phyloP scores from a whole-genome alignment of 2,888 invertebrate genomes.

The Drosophila lacicola region DNA sequence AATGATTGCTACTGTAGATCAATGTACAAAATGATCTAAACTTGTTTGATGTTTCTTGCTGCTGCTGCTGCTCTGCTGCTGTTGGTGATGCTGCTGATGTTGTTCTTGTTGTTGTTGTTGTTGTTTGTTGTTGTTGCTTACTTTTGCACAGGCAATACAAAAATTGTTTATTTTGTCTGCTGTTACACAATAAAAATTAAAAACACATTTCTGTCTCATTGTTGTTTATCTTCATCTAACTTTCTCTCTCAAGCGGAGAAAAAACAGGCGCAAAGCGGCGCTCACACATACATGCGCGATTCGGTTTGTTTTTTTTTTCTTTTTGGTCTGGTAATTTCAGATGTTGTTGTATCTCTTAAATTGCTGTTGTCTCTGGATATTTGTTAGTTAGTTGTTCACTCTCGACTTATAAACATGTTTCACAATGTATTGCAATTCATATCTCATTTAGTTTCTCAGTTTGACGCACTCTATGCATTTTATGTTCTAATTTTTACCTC shows the following conservation, averaged over 20 bases:
- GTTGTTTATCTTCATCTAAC: slow-evolving; percentile 30
- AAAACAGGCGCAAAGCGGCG: slow-evolving; percentile 73
- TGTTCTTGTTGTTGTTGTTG: slow-evolving; percentile 12
- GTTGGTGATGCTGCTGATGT: slow-evolving; percentile 6
- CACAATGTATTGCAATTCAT: slow-evolving; percentile 84
- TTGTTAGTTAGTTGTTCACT: slow-evolving; percentile 50
- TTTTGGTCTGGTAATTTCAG: slow-evolving; percentile 46
- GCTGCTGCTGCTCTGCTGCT: slow-evolving; percentile 7
- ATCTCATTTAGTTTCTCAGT: slow-evolving; percentile 77
- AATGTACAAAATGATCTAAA: slow-evolving; percentile 50
- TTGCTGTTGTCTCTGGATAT: slow-evolving; percentile 36
- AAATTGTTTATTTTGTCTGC: slow-evolving; percentile 37
- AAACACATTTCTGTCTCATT: slow-evolving; percentile 66
- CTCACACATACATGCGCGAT: slow-evolving; percentile 73
- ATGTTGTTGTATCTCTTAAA: slow-evolving; percentile 33
- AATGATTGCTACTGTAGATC: slow-evolving; percentile 64
- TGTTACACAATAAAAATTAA: slow-evolving; percentile 68
- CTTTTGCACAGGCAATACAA: slow-evolving; percentile 54
- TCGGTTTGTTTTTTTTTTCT: slow-evolving; percentile 37
- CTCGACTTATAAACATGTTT: slow-evolving; percentile 84
- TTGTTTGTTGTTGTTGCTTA: slow-evolving; percentile 30
- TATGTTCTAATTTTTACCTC: slow-evolving; percentile 82
- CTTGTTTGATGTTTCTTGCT: slow-evolving; percentile 36
- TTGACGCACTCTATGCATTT: slow-evolving; percentile 69
- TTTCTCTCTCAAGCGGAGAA: slow-evolving; percentile 28